Percentiles rank a stretch among this genome's conserved stretches.
These are phyloP conservation scores for Oligia latruncula DNA, from an alignment of 2,888 invertebrate species.

Conservation along the genomic window DNA sequence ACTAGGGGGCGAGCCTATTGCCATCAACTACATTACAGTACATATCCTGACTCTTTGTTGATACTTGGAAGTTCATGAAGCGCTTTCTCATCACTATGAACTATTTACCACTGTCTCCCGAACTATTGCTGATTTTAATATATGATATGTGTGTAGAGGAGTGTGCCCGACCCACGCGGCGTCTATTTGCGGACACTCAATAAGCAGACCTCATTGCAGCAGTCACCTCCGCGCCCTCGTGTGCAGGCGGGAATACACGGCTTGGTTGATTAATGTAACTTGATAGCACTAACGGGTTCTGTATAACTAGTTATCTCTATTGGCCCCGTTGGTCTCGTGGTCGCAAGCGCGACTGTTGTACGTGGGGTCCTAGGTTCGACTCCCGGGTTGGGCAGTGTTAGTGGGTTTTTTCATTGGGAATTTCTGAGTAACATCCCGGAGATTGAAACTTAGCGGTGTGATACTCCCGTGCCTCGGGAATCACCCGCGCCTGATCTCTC, in stretches of 20 bases:
- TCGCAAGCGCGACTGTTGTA: too few species aligned
- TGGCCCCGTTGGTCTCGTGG: too few species aligned
- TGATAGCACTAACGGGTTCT: background rate
- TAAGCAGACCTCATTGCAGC: slow-evolving; percentile 11
- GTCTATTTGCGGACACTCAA: slow-evolving; percentile 10
- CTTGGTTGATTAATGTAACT: background rate
- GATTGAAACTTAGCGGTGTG: too few species aligned
- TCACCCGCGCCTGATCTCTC: too few species aligned
- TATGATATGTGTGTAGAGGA: background rate
- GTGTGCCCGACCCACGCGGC: background rate
- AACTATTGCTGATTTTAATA: slow-evolving; percentile 5
- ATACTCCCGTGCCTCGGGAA: too few species aligned
- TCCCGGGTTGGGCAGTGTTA: too few species aligned
- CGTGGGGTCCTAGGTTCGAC: too few species aligned
- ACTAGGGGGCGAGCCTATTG: too few species aligned
- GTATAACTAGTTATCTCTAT: background rate
- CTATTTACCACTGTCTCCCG: background rate
- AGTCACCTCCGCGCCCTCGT: background rate
- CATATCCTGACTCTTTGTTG: background rate
- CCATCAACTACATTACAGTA: background rate
- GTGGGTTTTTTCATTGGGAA: too few species aligned
- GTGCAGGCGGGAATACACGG: background rate
- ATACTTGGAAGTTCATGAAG: background rate
- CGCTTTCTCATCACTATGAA: too few species aligned
- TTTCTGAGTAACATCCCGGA: too few species aligned